Evolutionary conservation across 2,888 invertebrate genomes (phyloP), one percentile per base, ranked within the genome.

Genomic region (Anaspis maculata): DNA sequence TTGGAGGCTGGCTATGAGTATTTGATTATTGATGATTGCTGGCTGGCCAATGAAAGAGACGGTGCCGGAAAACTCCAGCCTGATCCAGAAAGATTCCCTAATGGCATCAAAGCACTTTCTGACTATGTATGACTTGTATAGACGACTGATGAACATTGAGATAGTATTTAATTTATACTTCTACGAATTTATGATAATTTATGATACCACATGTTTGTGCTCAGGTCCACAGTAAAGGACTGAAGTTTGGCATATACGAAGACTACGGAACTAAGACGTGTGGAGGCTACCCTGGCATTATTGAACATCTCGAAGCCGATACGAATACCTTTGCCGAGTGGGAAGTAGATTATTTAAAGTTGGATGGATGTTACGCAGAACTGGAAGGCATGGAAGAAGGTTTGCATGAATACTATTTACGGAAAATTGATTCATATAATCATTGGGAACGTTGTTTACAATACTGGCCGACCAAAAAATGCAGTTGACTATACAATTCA

Each of bases 221-320:
- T 9, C 19, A 85, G 84, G 68, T 86, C 30, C 87, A 88, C 52
- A 61, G 64, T 5, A 73, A 71, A 52, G 85, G 85, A 1, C 61
- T 89, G 11, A 82, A 84, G 59, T 80, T 88, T 56, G 88, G 86
- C 4, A 77, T 88, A 49, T 89, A 89, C 58, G 80, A 80, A 48
- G 86, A 88, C 61, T 84, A 81, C 54, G 88, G 88, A 0, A 78
- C 73, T 14, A 61, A 69, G 37, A 89, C 89, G 0, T 89, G 87
- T 54, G 82, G 72, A 2, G 83, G 84, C 0, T 87, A 81, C 58
- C 87, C 87, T 0, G 88, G 87, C 2, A 78, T 80, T 32, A 61
- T 77, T 5, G 74, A 73, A 3, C 68, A 79, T 51, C 70, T 83
- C 48, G 67, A 76, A 51, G 48, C 66, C 2, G 88, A 89, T 54